Base-by-base conservation (phyloP, 2,888 invertebrate genomes). In the Drosophila paucipuncta region DNA sequence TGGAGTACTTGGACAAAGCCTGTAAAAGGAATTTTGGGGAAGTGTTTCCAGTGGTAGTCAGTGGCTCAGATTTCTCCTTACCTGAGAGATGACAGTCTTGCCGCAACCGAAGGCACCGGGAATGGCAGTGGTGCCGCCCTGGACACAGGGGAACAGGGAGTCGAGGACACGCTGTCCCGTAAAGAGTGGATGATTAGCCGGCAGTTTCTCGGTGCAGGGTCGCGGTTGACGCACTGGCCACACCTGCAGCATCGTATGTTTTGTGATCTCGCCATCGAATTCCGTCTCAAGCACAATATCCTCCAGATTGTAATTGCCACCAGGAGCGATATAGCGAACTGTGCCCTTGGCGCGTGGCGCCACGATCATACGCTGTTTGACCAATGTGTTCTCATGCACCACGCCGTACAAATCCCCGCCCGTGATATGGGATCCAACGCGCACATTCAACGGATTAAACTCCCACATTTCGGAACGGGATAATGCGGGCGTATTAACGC, bases 101-200 rank as follows among this genome's bases (percentile, higher is more conserved):
- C 99, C 99, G 94, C 99, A 99, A 92, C 99, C 99, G 94, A 99
- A 99, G 91, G 99, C 99, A 61, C 99, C 99, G 82, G 99, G 99
- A 94, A 99, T 99, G 90, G 99, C 99, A 0, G 99, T 99, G 33
- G 99, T 99, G 74, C 99, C 99, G 73, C 99, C 99, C 94, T 99
- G 98, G 2, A 99, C 99, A 93, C 98, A 98, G 95, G 99, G 99
- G 95, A 99, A 99, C 47, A 99, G 95, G 1, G 99, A 97, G 94
- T 99, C 99, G 68, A 99, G 94, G 50, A 99, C 99, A 64, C 99
- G 95, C 94, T 99, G 99, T 0, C 99, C 99, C 78, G 99, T 99
- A 70, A 99, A 95, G 85, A 99, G 95, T 50, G 99, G 99, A 94
- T 98, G 97, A 95, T 99, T 99, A 89, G 99, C 99, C 64, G 99